Evolutionary conservation across 2,888 invertebrate species (phyloP), one percentile per base, ranked within the genome.

Genomic region (Apodemia zela): DNA sequence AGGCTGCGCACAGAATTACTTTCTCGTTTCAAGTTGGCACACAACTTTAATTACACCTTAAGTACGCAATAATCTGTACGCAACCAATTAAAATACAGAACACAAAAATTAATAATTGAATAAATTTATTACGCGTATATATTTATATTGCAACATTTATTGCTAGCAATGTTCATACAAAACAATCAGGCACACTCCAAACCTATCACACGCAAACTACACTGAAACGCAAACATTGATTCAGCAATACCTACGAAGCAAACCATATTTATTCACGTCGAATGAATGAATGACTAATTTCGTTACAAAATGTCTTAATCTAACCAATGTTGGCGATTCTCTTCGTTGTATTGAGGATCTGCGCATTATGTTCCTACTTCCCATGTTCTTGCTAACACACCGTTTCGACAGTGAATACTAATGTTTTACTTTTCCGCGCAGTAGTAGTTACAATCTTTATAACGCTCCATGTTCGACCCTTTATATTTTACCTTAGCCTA

Each of bases 71-170:
- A 75, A 73, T 72, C 68, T 75, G 75, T 75, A 73, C 75, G 66
- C 77, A 69, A 65, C 77, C 69, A 73, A 71, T 66, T 54, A 60
- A 69, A 72, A 65, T 45, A 65, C 29, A 67, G 60, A 69, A 67
- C 63, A 67, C 65, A 62, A 62, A 64, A 64, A 60, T 57, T 59
- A 58, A 60, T 42, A n/a, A 58, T 58, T 11, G 21, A 61, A 64
- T 69, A 64, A 77, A 68, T 79, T 75, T 74, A 80, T 72, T 70
- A 75, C 70, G 72, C 74, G 82, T 80, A 54, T 54, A 51, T 79
- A 79, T 18, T 25, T 75, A 79, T 85, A 87, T 87, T 86, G 84
- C 82, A 84, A 87, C 74, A 62, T 74, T 80, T 82, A 85, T 85
- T 84, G 83, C 82, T 85, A 74, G 80, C 81, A 82, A 84, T 72